These are phyloP conservation scores for Oxyruncus cristatus DNA, from an alignment of 2,113 vertebrate species.

Conservation along the genomic window DNA sequence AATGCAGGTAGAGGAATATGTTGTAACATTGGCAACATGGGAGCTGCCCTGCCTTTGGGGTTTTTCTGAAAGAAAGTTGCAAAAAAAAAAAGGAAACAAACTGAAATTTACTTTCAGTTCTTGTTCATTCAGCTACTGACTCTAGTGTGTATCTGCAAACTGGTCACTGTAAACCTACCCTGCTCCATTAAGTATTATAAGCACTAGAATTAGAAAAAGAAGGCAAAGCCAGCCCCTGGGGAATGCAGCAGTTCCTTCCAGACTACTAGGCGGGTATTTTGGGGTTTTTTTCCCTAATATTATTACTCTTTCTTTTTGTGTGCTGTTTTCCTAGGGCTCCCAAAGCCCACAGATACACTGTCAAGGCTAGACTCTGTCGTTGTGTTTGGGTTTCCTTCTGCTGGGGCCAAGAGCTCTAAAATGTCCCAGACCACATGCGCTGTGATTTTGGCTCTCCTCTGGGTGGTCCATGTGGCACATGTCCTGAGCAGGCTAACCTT, in stretches of 20 bases:
- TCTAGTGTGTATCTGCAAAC: not conserved
- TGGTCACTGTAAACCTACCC: not conserved
- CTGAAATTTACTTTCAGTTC: not conserved
- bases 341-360: not conserved
- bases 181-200: not conserved
- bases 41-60: not conserved
- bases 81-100: not conserved
- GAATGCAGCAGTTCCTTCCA: not conserved
- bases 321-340: not conserved
- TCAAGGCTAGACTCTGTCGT: not conserved
- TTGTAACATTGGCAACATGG: not conserved
- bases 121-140: not conserved
- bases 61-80: not conserved
- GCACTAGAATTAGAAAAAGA: not conserved
- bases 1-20: not conserved
- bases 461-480: accelerated
- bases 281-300: not conserved
- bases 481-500: not conserved
- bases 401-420: not conserved
- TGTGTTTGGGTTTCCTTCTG: accelerated
- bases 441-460: not conserved
- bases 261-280: not conserved
- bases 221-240: not conserved
- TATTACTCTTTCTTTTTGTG: not conserved
- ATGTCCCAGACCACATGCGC: accelerated